These are phyloP conservation scores for Astyanax mexicanus DNA, from an alignment of 2,797 vertebrate genomes.

Conservation along the genomic window DNA sequence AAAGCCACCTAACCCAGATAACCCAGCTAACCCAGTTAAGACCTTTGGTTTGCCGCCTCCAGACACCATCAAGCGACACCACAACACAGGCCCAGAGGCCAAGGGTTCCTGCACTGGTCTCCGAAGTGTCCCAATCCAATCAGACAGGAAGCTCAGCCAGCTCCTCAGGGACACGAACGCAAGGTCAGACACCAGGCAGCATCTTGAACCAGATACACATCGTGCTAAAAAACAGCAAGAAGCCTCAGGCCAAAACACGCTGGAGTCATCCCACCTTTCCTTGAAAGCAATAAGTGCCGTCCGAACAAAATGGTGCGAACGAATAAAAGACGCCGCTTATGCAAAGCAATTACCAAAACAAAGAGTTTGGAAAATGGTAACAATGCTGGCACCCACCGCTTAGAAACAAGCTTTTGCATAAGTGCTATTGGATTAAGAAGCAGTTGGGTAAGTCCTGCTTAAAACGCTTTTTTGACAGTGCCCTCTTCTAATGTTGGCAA, in stretches of 20 bases:
- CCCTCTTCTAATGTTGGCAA: conserved; percentile 29
- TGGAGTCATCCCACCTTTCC: not conserved
- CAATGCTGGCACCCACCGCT: conserved; percentile 34
- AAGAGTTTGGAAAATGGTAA: conserved; percentile 19
- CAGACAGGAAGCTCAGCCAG: conserved; percentile 60
- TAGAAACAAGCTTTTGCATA: conserved; percentile 61
- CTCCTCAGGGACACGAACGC: conserved; percentile 59
- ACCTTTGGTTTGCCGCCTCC: conserved; percentile 28
- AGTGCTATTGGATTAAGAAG: conserved; percentile 58
- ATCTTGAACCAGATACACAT: conserved; percentile 35
- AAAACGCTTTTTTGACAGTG: conserved; percentile 47
- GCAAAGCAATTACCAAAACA: conserved; percentile 52
- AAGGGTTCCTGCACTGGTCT: conserved; percentile 56
- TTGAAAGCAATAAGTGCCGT: conserved; percentile 13
- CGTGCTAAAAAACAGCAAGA: conserved; percentile 1
- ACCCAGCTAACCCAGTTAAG: not conserved
- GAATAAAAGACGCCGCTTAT: conserved; percentile 31
- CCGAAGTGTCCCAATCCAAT: conserved; percentile 66
- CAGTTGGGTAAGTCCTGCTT: conserved; percentile 58
- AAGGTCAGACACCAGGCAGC: conserved; percentile 55
- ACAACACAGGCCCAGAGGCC: conserved; percentile 61
- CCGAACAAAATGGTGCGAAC: conserved; percentile 18
- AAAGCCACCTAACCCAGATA: too few relatives aligned
- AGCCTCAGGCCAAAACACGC: not conserved
- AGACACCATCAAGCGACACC: conserved; percentile 60